These are phyloP conservation scores for Dynastes grantii DNA, from an alignment of 2,888 invertebrate genomes.

Conservation along the genomic window DNA sequence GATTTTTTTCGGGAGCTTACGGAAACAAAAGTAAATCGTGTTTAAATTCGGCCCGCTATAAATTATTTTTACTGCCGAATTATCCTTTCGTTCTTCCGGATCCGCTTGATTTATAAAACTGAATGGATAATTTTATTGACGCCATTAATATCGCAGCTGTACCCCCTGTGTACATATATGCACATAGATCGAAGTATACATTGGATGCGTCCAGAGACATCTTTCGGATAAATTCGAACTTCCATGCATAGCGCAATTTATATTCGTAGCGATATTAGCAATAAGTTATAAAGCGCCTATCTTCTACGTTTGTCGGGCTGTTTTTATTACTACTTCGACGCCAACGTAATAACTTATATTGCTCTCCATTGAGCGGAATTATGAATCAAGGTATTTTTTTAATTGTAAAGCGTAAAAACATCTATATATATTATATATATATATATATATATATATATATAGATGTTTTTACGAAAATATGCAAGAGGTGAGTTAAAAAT, in stretches of 20 bases:
- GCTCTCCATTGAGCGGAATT: not conserved
- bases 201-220: not conserved
- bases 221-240: not conserved
- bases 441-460: too few species aligned
- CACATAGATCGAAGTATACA: not conserved
- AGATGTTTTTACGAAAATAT: too few species aligned
- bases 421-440: not conserved
- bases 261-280: not conserved
- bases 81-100: not conserved
- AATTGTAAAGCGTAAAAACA: not conserved
- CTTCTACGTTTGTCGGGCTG: not conserved
- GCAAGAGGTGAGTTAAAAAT: too few species aligned
- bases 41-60: constrained; percentile 28
- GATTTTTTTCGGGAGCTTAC: constrained; percentile 19
- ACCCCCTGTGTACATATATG: not conserved
- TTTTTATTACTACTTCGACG: not conserved
- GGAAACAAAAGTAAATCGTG: constrained; percentile 30
- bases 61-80: constrained; percentile 39
- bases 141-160: constrained; percentile 15
- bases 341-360: not conserved
- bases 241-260: not conserved
- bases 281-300: constrained; percentile 1
- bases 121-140: constrained; percentile 35
- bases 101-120: constrained; percentile 32
- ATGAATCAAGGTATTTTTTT: not conserved